Percentiles rank a stretch among this genome's conserved stretches.
Evolutionary conservation across 1,140 invertebrate genomes (phyloP).

Genomic region (Anthonomus grandis): DNA sequence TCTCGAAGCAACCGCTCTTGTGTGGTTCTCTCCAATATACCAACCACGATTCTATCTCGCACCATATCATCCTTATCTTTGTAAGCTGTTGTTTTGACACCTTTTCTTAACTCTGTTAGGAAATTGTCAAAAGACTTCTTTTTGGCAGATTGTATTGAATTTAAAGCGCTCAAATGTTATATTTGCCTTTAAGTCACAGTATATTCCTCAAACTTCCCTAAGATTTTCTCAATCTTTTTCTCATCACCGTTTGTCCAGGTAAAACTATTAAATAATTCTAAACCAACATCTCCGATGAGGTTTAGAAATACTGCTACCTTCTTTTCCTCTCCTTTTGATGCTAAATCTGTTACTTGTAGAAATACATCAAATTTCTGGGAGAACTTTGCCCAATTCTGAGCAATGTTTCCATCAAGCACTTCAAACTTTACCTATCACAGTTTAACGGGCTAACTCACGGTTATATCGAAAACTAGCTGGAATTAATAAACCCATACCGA

Average conservation of each 20-base stretch:
- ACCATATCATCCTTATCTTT: conserved; percentile 1
- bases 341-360: not conserved
- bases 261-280: conserved; percentile 4
- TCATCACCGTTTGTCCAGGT: not conserved
- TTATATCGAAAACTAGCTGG: too few relatives aligned
- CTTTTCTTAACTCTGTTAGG: conserved; percentile 1
- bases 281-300: not conserved
- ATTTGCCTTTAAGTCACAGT: not conserved
- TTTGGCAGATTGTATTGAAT: not conserved
- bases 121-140: not conserved
- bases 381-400: not conserved
- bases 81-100: conserved; percentile 12
- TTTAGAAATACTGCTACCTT: not conserved
- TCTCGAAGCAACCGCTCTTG: conserved; percentile 42
- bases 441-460: too few relatives aligned
- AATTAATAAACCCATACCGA: too few relatives aligned
- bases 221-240: not conserved
- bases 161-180: not conserved
- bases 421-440: too few relatives aligned
- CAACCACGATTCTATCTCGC: conserved; percentile 32
- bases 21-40: conserved; percentile 25
- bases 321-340: not conserved
- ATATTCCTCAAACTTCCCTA: not conserved
- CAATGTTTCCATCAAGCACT: not conserved
- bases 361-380: not conserved